Evolutionary conservation across 2,888 invertebrate species (phyloP).

Genomic region (Erynnis tages): DNA sequence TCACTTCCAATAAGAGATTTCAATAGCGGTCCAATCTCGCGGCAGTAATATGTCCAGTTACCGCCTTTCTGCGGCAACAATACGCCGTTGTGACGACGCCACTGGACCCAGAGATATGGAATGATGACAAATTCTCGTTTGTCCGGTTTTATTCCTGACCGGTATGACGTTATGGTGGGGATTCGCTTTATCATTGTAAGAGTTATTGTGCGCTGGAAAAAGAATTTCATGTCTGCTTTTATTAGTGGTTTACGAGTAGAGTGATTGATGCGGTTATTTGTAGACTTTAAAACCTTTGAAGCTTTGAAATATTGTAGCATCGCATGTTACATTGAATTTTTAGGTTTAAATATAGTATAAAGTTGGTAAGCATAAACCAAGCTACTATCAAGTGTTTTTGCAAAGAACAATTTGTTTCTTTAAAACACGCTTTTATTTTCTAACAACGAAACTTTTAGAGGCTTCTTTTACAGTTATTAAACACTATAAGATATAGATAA

Average conservation of each 20-base stretch:
- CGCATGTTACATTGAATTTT: no score
- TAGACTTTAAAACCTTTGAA: no score
- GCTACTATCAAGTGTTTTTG: no score
- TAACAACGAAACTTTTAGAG: no score
- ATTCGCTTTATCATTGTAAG: conserved; percentile 16
- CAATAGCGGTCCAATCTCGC: conserved; percentile 22
- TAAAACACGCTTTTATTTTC: no score
- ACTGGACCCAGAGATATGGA: conserved; percentile 14
- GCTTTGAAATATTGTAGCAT: no score
- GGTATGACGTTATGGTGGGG: neutral
- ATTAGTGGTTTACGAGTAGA: neutral
- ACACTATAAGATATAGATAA: no score
- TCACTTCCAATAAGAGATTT: conserved; percentile 13
- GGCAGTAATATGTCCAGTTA: conserved; percentile 22
- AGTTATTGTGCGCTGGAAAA: conserved; percentile 15
- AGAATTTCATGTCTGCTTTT: conserved; percentile 13
- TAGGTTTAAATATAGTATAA: no score
- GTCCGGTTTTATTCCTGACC: conserved; percentile 15
- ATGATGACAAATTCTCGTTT: conserved; percentile 24
- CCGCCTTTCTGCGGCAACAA: conserved; percentile 18
- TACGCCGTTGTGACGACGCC: conserved; percentile 22
- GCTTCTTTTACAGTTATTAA: no score
- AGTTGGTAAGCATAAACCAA: no score
- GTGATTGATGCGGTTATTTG: no score
- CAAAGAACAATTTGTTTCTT: no score